A percentile compares a stretch with the other conserved stretches of the same genome.
Conservation (phyloP, 1,140 invertebrate species). For the Chionoecetes opilio region DNA sequence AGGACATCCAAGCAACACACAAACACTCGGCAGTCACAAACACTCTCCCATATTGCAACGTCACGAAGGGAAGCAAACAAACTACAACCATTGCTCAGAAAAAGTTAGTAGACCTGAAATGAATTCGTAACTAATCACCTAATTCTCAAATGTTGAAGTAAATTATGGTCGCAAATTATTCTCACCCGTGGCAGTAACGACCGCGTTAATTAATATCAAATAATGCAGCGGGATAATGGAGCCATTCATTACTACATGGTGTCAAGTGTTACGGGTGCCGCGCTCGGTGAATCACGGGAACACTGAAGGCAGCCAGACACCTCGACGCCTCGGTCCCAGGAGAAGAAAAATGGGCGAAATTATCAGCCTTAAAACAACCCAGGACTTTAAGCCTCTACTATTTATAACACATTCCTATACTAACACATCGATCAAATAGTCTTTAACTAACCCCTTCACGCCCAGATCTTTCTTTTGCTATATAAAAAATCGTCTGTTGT, state of each 20-base stretch:
- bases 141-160: background rate
- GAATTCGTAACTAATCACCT: slow-evolving; percentile 10
- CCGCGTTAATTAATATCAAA: slow-evolving; percentile 18
- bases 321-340: background rate
- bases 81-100: background rate
- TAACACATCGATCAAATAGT: too few species aligned
- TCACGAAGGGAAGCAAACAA: background rate
- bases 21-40: background rate
- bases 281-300: background rate
- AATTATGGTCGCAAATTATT: slow-evolving; percentile 13
- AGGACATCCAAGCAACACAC: too few species aligned
- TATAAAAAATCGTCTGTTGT: too few species aligned
- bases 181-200: slow-evolving; percentile 13
- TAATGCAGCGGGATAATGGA: slow-evolving; percentile 19
- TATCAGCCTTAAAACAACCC: background rate
- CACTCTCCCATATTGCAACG: background rate
- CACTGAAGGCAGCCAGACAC: background rate
- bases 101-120: slow-evolving; percentile 21
- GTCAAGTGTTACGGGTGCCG: background rate
- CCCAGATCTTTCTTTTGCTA: too few species aligned
- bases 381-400: too few species aligned
- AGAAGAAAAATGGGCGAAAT: background rate
- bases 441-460: too few species aligned
- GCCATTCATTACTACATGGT: background rate
- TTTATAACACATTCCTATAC: too few species aligned